A percentile compares a stretch with the other conserved stretches of the same genome.
These are phyloP conservation scores for Clavelina lepadiformis DNA, from an alignment of 23 tunicate species.

Conservation along the genomic window DNA sequence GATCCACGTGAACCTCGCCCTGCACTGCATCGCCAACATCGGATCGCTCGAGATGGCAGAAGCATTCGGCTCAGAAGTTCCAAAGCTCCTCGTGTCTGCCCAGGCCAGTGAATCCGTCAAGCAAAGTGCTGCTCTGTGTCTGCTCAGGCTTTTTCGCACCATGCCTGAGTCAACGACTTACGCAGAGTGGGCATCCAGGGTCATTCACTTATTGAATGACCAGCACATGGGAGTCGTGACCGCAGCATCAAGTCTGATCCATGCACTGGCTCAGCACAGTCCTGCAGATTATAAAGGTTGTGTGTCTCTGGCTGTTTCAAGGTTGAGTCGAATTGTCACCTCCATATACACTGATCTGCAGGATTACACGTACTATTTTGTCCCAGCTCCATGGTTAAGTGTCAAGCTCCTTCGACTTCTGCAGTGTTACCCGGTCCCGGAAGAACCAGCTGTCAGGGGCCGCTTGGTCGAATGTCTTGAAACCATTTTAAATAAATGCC, in stretches of 20 bases:
- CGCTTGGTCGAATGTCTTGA: slow-evolving; percentile 96
- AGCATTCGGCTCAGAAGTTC: slow-evolving; percentile 84
- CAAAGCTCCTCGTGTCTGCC: slow-evolving; percentile 80
- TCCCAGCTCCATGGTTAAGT: slow-evolving; percentile 99
- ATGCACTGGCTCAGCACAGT: slow-evolving; percentile 81
- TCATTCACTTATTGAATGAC: slow-evolving; percentile 90
- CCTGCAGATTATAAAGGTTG: slow-evolving; percentile 90
- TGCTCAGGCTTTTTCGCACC: slow-evolving; percentile 85
- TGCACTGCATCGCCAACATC: slow-evolving; percentile 97
- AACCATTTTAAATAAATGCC: slow-evolving; percentile 88
- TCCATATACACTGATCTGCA: slow-evolving; percentile 86
- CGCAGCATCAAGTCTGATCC: slow-evolving; percentile 88
- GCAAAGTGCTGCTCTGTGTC: slow-evolving; percentile 93
- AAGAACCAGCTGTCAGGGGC: slow-evolving; percentile 86
- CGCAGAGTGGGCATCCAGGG: slow-evolving; percentile 97
- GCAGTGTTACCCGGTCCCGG: slow-evolving; percentile 92
- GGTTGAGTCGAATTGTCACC: slow-evolving; percentile 89
- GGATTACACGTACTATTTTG: slow-evolving; percentile 98
- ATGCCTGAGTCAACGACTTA: slow-evolving; percentile 85
- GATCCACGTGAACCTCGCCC: slow-evolving; percentile 94
- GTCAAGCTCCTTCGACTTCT: slow-evolving; percentile 84
- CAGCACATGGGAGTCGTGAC: slow-evolving; percentile 99
- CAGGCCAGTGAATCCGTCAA: slow-evolving; percentile 76
- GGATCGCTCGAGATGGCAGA: slow-evolving; percentile 96
- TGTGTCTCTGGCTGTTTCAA: slow-evolving; percentile 83